Conservation (phyloP, 2,113 vertebrate species). For the Tauraco erythrolophus region DNA sequence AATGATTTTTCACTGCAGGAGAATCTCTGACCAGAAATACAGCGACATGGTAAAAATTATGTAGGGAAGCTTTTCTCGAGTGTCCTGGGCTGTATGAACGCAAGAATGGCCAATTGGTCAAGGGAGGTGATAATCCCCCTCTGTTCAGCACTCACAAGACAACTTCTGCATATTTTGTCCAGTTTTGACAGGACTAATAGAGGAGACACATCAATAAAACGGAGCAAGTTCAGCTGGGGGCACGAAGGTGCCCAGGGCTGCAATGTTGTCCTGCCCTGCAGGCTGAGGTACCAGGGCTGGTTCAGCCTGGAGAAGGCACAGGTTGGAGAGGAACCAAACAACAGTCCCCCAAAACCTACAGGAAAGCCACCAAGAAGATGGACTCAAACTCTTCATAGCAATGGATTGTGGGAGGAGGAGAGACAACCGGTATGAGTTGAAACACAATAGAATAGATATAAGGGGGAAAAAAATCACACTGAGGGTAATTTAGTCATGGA, state of each 20-base stretch:
- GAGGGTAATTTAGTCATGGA: not conserved
- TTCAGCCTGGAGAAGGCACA: not conserved
- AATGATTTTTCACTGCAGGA: not conserved
- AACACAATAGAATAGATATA: not conserved
- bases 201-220: not conserved
- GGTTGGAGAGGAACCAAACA: rapidly evolving
- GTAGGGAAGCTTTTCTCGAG: not conserved
- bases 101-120: rapidly evolving
- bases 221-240: not conserved
- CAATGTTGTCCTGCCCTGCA: not conserved
- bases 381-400: not conserved
- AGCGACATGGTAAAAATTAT: not conserved
- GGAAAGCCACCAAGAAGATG: not conserved
- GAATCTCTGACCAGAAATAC: not conserved
- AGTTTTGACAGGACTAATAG: no score
- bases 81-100: rapidly evolving
- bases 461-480: rapidly evolving
- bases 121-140: no score
- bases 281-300: not conserved
- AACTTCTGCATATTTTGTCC: no score
- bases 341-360: not conserved
- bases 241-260: not conserved
- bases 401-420: not conserved
- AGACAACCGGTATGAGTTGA: not conserved
- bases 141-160: not conserved